Evolutionary conservation across 2,113 vertebrate species (phyloP), one percentile per base, ranked within the genome.

Genomic region (Leucoraja erinaceus): DNA sequence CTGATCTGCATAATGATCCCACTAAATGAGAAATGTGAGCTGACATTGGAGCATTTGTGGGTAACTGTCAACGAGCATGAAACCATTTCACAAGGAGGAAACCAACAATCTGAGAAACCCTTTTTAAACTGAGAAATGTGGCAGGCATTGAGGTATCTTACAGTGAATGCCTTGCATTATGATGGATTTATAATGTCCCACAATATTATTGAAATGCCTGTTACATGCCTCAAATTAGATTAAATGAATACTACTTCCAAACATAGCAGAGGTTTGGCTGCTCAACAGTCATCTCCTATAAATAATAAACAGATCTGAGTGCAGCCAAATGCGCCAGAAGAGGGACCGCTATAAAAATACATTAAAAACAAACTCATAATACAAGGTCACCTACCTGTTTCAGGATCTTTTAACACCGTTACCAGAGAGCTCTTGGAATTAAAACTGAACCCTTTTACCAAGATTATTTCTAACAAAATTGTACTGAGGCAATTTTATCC

Each of bases 391-490:
- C 7, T 38, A 72, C 22, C 70, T 2, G 31, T 54, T 12, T 72
- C 68, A 54, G 54, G 47, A 72, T 47, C n/a, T 72, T 63, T 91
- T 68, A 68, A 90, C 61, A 70, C 14, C 59, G 25, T 70, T n/a
- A 70, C n/a, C 31, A 54, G 38, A 47, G 33, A 91, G 70, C 68
- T 54, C 33, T 91, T 74, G 22, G 47, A 74, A 91, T 72, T 91
- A 91, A 91, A 91, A 91, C 54, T 91, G 90, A 72, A 72, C 18
- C 4, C 31, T 91, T 91, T 38, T 38, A 54, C 61, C 9, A 38
- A 91, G 90, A 91, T 91, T 91, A 91, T 74, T 91, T 47, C 72
- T 38, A 91, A 54, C 68, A 72, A 68, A 66, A 25, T 18, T 22
- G 68, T 72, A 70, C 38, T 33, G 20, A 31, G 68, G 90, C 63